phyloP scores from a whole-genome alignment of 2,888 invertebrate genomes.

The Ellobium chinense region DNA sequence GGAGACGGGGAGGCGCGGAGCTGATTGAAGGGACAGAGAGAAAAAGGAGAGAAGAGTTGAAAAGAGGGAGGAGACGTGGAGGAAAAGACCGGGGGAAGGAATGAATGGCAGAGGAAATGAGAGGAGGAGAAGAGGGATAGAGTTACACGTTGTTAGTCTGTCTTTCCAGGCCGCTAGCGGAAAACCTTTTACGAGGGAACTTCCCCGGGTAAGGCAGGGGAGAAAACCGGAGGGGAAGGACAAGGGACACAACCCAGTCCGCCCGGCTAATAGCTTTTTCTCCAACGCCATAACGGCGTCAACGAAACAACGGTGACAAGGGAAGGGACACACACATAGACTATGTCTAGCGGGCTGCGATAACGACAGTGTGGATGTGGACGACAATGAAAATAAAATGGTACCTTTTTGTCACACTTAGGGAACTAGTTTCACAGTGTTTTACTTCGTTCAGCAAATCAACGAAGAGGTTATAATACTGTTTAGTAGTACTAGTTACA shows the following conservation, averaged over 20 bases:
- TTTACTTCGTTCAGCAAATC: no score
- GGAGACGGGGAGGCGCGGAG: neutral
- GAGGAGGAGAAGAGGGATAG: conserved; percentile 4
- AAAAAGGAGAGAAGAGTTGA: neutral
- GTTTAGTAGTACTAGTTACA: no score
- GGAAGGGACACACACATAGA: no score
- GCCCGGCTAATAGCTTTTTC: conserved; percentile 26
- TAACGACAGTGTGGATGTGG: no score
- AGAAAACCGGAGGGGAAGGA: neutral
- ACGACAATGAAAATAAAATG: no score
- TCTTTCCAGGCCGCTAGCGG: neutral
- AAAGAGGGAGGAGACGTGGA: neutral
- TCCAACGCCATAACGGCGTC: neutral
- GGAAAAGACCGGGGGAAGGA: neutral
- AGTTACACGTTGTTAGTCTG: conserved; percentile 26
- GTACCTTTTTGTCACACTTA: no score
- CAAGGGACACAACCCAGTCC: neutral
- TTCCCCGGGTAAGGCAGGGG: neutral
- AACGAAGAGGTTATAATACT: no score
- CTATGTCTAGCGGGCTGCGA: no score
- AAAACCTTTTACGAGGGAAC: neutral
- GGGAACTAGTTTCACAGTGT: no score
- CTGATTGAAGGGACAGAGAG: neutral
- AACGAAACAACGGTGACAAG: neutral
- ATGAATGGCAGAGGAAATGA: conserved; percentile 15